phyloP scores from a whole-genome alignment of 1,140 invertebrate species.

The Andrena cerasifolii region DNA sequence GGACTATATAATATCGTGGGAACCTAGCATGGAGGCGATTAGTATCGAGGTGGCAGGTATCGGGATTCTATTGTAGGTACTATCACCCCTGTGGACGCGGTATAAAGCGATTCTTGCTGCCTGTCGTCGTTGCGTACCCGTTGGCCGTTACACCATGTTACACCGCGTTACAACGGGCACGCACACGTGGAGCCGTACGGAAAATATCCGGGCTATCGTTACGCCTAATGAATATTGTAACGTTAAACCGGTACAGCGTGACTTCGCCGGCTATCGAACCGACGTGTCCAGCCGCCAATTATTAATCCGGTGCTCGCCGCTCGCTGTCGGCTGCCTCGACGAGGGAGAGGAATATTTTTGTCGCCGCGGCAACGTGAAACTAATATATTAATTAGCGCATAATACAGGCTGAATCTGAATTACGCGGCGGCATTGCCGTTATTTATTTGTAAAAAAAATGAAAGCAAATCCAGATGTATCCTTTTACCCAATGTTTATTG shows the following conservation, averaged over 20 bases:
- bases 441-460: too few relatives aligned
- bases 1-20: too few relatives aligned
- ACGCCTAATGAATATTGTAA: constrained; percentile 42
- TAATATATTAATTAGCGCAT: not conserved
- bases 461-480: too few relatives aligned
- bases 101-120: not conserved
- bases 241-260: constrained; percentile 32
- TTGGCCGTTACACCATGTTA: not conserved
- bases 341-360: not conserved
- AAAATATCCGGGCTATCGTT: constrained; percentile 24
- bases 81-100: not conserved
- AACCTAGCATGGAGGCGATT: too few relatives aligned
- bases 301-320: not conserved
- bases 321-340: not conserved
- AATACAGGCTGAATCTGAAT: too few relatives aligned
- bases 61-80: too few relatives aligned
- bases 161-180: not conserved
- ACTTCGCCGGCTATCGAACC: constrained; percentile 3
- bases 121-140: not conserved
- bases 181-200: not conserved
- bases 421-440: too few relatives aligned
- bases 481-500: too few relatives aligned
- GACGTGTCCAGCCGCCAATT: not conserved
- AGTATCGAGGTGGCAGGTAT: too few relatives aligned
- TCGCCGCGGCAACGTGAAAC: not conserved